Base-by-base conservation (phyloP, 2,888 invertebrate genomes). In the Eupithecia abbreviata region DNA sequence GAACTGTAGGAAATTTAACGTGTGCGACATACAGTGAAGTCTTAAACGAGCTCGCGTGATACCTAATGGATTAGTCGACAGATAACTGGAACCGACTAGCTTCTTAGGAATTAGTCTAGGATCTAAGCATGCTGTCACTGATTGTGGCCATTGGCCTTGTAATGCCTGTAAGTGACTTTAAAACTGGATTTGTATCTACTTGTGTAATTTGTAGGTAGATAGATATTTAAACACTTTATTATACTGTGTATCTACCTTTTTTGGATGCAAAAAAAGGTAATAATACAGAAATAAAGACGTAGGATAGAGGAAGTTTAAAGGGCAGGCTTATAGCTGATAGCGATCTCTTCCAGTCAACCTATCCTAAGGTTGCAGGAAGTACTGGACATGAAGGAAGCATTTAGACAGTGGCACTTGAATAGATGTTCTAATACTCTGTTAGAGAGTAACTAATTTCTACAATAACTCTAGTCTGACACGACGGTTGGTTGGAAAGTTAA, bases 51-150 rank as follows among this genome's bases (percentile, higher is more conserved):
- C 72, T 82, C 45, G 80, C 80, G 81, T 82, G 83, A 81, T 83
- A 75, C 70, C 73, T 81, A 81, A 82, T 82, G 78, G 83, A 79
- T 82, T 83, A 81, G 80, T 70, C 77, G 81, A 81, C 80, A 77
- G 77, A 74, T 78, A 77, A 75, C 74, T 78, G 77, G 78, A 78
- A 81, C 76, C 68, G 78, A 78, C 73, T 79, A 69, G 75, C 68
- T 82, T 79, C 80, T 80, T 74, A 58, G 81, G 77, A 82, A 83
- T 83, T 82, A 82, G 80, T 82, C 79, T 81, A 73, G 78, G 74
- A 72, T 77, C 77, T 79, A 55, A 58, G 69, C 68, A 73, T 72
- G 73, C 75, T 75, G 69, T 75, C 71, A 71, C 74, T 72, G 47
- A 51, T 73, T 49, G 70, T 66, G 49, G 12, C 42, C 58, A 30